phyloP scores from a whole-genome alignment of 2,113 vertebrate species.

The Marmota flaviventris region DNA sequence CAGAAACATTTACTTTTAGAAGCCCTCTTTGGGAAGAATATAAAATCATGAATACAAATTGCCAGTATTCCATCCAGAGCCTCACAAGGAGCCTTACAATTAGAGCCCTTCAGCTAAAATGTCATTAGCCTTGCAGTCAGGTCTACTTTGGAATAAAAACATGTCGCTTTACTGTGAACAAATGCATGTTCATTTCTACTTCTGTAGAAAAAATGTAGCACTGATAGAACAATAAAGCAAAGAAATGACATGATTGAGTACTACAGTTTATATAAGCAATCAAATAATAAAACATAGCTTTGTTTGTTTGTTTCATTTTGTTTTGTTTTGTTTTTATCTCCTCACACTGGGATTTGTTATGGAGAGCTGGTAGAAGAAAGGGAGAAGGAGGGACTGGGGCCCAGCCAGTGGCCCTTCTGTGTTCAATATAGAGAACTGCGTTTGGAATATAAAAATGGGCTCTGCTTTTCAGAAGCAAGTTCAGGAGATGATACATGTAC shows the following conservation, averaged over 20 bases:
- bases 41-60: not conserved
- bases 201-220: not conserved
- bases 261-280: not conserved
- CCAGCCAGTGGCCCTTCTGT: not conserved
- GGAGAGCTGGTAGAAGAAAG: not conserved
- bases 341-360: not conserved
- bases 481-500: not conserved
- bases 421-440: not conserved
- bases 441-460: not conserved
- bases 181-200: not conserved
- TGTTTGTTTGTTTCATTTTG: no score
- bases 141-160: not conserved
- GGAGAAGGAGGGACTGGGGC: not conserved
- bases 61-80: not conserved
- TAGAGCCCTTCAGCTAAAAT: not conserved
- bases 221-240: not conserved
- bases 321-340: no score
- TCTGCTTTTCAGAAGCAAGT: not conserved
- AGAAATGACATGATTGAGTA: not conserved
- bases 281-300: not conserved
- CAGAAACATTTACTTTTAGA: constrained; percentile 36
- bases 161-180: not conserved
- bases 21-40: constrained; percentile 26
- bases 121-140: not conserved
- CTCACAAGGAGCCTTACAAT: not conserved